Conservation (phyloP, 2,888 invertebrate species). For the Campoplex capitator region DNA sequence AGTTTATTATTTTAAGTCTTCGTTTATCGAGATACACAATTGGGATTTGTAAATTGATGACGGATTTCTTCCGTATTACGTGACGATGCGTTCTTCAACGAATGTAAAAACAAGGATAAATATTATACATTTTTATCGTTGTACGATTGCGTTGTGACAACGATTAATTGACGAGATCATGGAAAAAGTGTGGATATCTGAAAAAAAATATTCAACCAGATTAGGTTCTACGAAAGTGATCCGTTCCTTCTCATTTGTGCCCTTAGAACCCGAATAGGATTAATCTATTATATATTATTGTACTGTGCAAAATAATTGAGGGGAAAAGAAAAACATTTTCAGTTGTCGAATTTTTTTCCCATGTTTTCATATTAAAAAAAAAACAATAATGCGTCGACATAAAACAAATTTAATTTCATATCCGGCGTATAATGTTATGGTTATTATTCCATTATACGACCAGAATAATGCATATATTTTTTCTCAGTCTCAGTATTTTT, state of each 20-base stretch:
- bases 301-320: slow-evolving; percentile 58
- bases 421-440: slow-evolving; percentile 76
- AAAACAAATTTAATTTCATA: slow-evolving; percentile 67
- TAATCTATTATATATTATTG: slow-evolving; percentile 62
- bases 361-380: background rate
- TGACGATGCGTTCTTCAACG: slow-evolving; percentile 55
- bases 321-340: slow-evolving; percentile 26
- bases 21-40: background rate
- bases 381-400: slow-evolving; percentile 27
- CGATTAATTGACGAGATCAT: slow-evolving; percentile 17
- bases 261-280: slow-evolving; percentile 65
- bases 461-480: slow-evolving; percentile 61
- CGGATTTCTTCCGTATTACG: slow-evolving; percentile 35
- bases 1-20: slow-evolving; percentile 1
- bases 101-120: slow-evolving; percentile 14
- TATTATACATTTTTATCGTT: slow-evolving; percentile 33
- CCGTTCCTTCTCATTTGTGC: slow-evolving; percentile 58
- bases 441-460: slow-evolving; percentile 75
- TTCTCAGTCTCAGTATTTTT: slow-evolving; percentile 16
- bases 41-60: slow-evolving; percentile 23
- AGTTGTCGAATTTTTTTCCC: slow-evolving; percentile 37
- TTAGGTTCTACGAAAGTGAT: slow-evolving; percentile 23
- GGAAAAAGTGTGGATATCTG: slow-evolving; percentile 8
- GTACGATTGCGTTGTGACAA: slow-evolving; percentile 27
- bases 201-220: slow-evolving; percentile 29